A percentile compares a stretch with the other conserved stretches of the same genome.
These are phyloP conservation scores for Lethocerus indicus DNA, from an alignment of 1,140 invertebrate genomes.

Conservation along the genomic window DNA sequence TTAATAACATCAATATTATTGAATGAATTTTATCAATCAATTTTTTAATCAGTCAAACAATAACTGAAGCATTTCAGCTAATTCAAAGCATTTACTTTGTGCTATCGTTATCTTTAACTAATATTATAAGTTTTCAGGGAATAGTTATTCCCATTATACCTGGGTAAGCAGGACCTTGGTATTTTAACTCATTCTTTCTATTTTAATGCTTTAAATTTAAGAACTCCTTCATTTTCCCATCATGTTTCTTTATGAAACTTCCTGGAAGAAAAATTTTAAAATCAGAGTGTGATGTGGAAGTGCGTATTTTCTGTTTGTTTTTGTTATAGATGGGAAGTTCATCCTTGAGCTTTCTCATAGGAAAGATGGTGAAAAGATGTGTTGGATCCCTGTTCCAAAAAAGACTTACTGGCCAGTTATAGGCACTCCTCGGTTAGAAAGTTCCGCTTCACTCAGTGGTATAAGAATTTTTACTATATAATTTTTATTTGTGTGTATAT, in stretches of 20 bases:
- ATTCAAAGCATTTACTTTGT: too few species aligned
- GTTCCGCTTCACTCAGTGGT: conserved; percentile 44
- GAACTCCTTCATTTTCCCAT: not conserved
- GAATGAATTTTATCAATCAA: too few species aligned
- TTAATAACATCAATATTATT: too few species aligned
- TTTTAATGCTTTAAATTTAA: too few species aligned
- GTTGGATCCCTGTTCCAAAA: conserved; percentile 71
- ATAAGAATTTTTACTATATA: conserved; percentile 18
- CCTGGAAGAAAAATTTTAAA: not conserved
- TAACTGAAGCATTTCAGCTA: too few species aligned
- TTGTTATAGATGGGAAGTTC: conserved; percentile 54
- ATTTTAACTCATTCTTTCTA: too few species aligned
- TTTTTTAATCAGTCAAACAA: too few species aligned
- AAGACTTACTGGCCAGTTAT: conserved; percentile 70
- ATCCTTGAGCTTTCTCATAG: conserved; percentile 69
- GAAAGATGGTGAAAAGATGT: conserved; percentile 58
- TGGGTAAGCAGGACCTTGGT: too few species aligned
- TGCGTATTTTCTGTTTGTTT: conserved; percentile 1
- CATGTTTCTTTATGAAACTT: not conserved
- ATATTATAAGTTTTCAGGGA: too few species aligned
- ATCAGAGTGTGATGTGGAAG: too few species aligned
- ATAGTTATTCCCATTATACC: too few species aligned
- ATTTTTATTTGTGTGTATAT: conserved; percentile 15
- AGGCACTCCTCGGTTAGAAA: conserved; percentile 40
- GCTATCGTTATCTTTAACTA: too few species aligned